These are phyloP conservation scores for Chromobotia macracanthus DNA, from an alignment of 2,797 vertebrate genomes.

Conservation along the genomic window DNA sequence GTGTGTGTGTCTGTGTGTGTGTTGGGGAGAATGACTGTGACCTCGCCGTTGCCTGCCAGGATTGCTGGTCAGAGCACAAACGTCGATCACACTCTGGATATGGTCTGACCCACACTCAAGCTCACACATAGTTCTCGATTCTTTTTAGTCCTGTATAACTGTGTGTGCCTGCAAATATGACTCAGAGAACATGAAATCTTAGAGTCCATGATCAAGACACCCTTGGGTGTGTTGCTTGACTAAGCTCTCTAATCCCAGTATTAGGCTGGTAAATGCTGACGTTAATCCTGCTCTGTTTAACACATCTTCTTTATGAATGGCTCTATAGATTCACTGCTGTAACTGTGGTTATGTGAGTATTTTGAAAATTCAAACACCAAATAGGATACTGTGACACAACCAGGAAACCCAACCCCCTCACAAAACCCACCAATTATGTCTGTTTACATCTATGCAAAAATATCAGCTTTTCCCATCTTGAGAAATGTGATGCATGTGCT, in stretches of 20 bases:
- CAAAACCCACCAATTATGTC: not conserved
- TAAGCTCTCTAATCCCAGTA: conserved; percentile 76
- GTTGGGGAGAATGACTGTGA: conserved; percentile 76
- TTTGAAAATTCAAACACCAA: conserved; percentile 34
- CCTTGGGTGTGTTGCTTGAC: conserved; percentile 72
- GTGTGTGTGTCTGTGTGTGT: conserved; percentile 24
- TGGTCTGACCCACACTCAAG: not conserved
- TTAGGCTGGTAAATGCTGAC: conserved; percentile 76
- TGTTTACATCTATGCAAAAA: not conserved
- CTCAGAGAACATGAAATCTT: conserved; percentile 58
- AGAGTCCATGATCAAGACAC: conserved; percentile 63
- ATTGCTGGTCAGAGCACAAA: conserved; percentile 63
- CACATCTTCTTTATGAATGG: conserved; percentile 53
- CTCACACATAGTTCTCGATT: not conserved
- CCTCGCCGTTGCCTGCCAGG: conserved; percentile 69
- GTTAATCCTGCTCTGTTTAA: conserved; percentile 74
- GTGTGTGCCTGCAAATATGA: conserved; percentile 42
- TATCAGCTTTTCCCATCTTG: not conserved
- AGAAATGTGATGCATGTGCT: too few species aligned
- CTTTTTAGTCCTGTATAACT: conserved; percentile 39
- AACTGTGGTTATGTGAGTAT: conserved; percentile 28
- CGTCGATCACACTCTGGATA: conserved; percentile 38
- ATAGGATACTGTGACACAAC: conserved; percentile 25
- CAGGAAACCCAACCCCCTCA: conserved; percentile 17
- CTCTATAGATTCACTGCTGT: conserved; percentile 42